Conservation (phyloP, 2,113 vertebrate genomes). For the Daubentonia madagascariensis region DNA sequence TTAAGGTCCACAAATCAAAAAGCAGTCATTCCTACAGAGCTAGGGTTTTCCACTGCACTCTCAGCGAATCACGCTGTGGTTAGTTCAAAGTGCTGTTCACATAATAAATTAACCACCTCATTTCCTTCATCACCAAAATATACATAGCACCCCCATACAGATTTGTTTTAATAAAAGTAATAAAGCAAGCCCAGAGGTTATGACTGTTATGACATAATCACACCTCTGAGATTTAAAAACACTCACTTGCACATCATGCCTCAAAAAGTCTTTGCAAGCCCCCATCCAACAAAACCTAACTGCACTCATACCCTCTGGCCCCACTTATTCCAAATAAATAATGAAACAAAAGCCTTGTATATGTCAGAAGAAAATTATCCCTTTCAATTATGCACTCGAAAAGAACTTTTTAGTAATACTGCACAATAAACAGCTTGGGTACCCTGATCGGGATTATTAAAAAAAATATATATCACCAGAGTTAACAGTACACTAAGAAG, state of each 20-base stretch:
- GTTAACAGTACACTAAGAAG: not conserved
- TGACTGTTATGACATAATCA: constrained; percentile 75
- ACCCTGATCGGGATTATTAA: not conserved
- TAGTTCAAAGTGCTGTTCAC: constrained; percentile 75
- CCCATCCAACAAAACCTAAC: constrained; percentile 41
- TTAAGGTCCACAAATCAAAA: constrained; percentile 75
- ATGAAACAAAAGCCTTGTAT: constrained; percentile 59
- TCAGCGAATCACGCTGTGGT: constrained; percentile 57
- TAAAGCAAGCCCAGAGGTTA: constrained; percentile 75
- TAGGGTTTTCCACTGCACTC: constrained; percentile 58
- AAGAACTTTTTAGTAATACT: constrained; percentile 47
- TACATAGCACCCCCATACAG: constrained; percentile 57
- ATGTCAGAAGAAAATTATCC: constrained; percentile 52
- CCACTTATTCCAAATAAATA: constrained; percentile 56
- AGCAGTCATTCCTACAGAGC: constrained; percentile 64
- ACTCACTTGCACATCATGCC: constrained; percentile 65
- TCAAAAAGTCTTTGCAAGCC: constrained; percentile 62
- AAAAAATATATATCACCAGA: not conserved
- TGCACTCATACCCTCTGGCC: constrained; percentile 38
- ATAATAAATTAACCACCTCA: constrained; percentile 76
- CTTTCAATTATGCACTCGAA: constrained; percentile 53
- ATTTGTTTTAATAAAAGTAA: constrained; percentile 80
- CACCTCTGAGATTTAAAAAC: constrained; percentile 73
- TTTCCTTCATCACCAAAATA: constrained; percentile 75
- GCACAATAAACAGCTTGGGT: not conserved